These are phyloP conservation scores for Cryptus armator DNA, from an alignment of 2,888 invertebrate species.

Conservation along the genomic window DNA sequence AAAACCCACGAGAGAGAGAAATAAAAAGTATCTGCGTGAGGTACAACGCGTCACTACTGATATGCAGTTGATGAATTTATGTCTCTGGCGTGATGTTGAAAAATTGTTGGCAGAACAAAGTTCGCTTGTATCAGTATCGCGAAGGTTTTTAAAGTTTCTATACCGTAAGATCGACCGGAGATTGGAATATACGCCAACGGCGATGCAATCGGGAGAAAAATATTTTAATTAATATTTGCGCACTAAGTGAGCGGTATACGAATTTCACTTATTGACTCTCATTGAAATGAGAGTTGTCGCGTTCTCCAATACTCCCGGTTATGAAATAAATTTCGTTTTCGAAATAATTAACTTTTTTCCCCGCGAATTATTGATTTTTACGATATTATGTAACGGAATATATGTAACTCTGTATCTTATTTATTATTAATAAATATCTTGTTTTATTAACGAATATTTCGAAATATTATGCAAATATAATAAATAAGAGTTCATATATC, in stretches of 20 bases:
- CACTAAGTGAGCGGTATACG: not conserved
- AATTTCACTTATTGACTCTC: not conserved
- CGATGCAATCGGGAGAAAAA: not conserved
- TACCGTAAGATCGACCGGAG: slow-evolving; percentile 28
- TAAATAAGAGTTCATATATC: too few relatives aligned
- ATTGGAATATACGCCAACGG: slow-evolving; percentile 43
- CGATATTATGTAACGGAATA: too few relatives aligned
- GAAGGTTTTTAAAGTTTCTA: slow-evolving; percentile 45
- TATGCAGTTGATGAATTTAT: slow-evolving; percentile 73
- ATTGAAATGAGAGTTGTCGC: too few relatives aligned
- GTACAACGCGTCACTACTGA: slow-evolving; percentile 70
- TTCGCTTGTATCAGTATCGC: slow-evolving; percentile 47
- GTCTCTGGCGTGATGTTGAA: slow-evolving; percentile 75
- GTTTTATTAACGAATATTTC: too few relatives aligned
- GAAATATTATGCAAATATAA: too few relatives aligned
- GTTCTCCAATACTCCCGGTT: too few relatives aligned
- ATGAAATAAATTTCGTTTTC: too few relatives aligned
- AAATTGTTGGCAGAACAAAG: slow-evolving; percentile 66
- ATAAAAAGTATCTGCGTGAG: slow-evolving; percentile 65
- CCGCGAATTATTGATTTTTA: too few relatives aligned
- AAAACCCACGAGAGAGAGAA: slow-evolving; percentile 41
- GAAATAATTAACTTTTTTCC: too few relatives aligned
- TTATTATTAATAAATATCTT: too few relatives aligned
- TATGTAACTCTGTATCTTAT: too few relatives aligned
- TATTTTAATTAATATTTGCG: slow-evolving; percentile 11